Evolutionary conservation across 2,888 invertebrate genomes (phyloP), one percentile per base, ranked within the genome.

Genomic region (Scaptomyza tumidula): DNA sequence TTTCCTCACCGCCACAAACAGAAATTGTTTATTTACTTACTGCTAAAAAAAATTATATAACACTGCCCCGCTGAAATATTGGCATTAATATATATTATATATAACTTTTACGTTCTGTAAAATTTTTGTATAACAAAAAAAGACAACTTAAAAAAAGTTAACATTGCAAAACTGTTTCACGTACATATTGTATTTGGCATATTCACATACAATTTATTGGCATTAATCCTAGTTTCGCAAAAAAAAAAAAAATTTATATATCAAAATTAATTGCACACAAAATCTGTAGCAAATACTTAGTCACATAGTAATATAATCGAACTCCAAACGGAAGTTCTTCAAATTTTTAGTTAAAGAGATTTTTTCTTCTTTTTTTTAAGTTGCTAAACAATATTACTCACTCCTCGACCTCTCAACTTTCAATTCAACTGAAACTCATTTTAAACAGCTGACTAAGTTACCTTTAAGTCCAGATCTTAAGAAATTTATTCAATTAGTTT

Each of bases 231-330:
- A 63, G 56, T 60, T 61, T 33, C 57, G 67, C 67, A 77, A 76
- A 14, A 16, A 16, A 13, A 14, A 39, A 9, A 7, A 39, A 14
- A 1, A 37, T 50, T 70, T 56, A 14, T 1, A 37, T 50, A 71
- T 56, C 67, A 46, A 85, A 84, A 74, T 70, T 83, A 83, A 70
- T 68, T 85, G 84, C 84, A 85, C 84, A 78, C 69, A 71, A 82
- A 58, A 62, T 53, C 60, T 62, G 78, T 84, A 87, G 85, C 67
- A 60, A 57, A 71, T 43, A 45, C n/a, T 43, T 65, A 62, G 59
- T 46, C 46, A 37, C 39, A 44, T 37, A 37, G 31, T 64, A 1
- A 57, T n/a, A 29, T 31, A 56, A 48, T 19, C 5, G 44, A 62
- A 39, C 11, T 27, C 14, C 52, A 52, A 45, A 55, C 16, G 45